phyloP scores from a whole-genome alignment of 2,888 invertebrate species.

The Cantharis rustica region DNA sequence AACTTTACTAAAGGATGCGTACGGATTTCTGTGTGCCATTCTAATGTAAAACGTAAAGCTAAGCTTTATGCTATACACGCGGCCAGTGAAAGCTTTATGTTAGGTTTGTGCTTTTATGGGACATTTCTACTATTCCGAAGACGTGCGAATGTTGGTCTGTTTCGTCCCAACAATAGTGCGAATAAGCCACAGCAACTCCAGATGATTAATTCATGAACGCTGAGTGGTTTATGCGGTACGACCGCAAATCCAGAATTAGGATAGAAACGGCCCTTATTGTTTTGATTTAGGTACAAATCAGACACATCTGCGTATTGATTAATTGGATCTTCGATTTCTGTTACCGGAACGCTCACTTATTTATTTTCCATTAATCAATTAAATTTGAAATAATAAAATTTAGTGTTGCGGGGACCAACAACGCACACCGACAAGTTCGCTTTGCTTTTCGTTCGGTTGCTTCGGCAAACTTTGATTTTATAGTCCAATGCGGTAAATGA shows the following conservation, averaged over 20 bases:
- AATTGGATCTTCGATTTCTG: slow-evolving; percentile 19
- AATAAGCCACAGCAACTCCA: slow-evolving; percentile 53
- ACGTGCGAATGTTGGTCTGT: slow-evolving; percentile 30
- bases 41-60: slow-evolving; percentile 32
- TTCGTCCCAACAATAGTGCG: slow-evolving; percentile 34
- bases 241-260: slow-evolving; percentile 54
- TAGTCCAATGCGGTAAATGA: slow-evolving; percentile 16
- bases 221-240: slow-evolving; percentile 52
- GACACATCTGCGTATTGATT: slow-evolving; percentile 27
- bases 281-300: slow-evolving; percentile 39
- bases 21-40: slow-evolving; percentile 24
- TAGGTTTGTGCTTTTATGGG: slow-evolving; percentile 28
- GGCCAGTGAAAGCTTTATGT: slow-evolving; percentile 37
- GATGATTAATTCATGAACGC: slow-evolving; percentile 55
- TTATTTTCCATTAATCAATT: neutral
- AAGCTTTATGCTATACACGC: slow-evolving; percentile 33
- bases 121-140: slow-evolving; percentile 32
- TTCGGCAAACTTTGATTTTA: slow-evolving; percentile 21
- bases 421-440: no score
- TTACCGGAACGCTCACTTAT: neutral
- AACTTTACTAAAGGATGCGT: slow-evolving; percentile 15
- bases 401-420: neutral
- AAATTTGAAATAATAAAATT: neutral
- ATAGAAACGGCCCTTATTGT: slow-evolving; percentile 50
- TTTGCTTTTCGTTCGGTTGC: no score